These are phyloP conservation scores for Clitarchus hookeri DNA, from an alignment of 2,888 invertebrate species.

Conservation along the genomic window DNA sequence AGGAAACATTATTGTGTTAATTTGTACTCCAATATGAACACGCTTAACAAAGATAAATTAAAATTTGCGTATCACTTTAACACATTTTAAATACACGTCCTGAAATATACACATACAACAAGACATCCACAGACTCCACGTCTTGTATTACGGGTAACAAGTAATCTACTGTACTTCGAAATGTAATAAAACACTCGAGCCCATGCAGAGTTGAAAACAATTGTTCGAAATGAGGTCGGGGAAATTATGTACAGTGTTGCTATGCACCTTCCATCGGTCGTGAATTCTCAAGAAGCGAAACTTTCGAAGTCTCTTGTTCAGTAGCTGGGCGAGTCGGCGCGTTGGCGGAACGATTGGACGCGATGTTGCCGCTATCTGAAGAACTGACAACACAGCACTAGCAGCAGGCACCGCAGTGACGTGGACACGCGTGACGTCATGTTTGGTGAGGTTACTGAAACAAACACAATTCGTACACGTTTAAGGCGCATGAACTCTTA, in stretches of 20 bases:
- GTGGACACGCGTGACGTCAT: neutral
- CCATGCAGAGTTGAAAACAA: neutral
- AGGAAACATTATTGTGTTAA: neutral
- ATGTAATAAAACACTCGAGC: neutral
- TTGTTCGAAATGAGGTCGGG: neutral
- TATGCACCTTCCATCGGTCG: neutral
- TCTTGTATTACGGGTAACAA: neutral
- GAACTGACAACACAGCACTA: slow-evolving; percentile 16
- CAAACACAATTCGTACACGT: neutral
- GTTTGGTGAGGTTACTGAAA: slow-evolving; percentile 18
- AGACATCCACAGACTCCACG: neutral
- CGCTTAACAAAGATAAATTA: neutral
- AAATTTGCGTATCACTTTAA: neutral
- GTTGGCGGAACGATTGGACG: neutral
- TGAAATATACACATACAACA: neutral
- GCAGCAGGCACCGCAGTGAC: neutral
- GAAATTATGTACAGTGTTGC: neutral
- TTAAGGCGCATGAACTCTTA: too few relatives aligned
- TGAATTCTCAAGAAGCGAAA: neutral
- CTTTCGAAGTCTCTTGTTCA: neutral
- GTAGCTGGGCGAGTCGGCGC: neutral
- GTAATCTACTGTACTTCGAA: neutral
- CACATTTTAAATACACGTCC: neutral
- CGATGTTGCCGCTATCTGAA: slow-evolving; percentile 22
- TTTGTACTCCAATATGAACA: neutral